phyloP scores from a whole-genome alignment of 2,797 vertebrate genomes.

The Danio jaintianensis region DNA sequence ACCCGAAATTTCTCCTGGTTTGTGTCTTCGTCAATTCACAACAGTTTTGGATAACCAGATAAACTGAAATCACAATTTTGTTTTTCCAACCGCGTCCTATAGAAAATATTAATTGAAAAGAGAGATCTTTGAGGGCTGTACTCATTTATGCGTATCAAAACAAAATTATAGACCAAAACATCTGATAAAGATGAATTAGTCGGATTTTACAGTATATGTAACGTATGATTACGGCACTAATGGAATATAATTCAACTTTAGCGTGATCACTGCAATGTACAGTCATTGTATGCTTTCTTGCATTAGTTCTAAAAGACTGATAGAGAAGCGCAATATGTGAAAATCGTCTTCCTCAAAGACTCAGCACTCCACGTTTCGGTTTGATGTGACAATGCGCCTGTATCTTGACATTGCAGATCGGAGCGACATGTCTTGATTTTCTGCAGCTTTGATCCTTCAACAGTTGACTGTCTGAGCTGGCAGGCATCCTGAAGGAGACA shows the following conservation, averaged over 20 bases:
- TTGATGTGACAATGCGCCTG: slow-evolving; percentile 43
- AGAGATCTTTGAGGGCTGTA: too few species aligned
- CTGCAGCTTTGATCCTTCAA: slow-evolving; percentile 55
- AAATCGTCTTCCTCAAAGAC: not conserved
- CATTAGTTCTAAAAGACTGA: not conserved
- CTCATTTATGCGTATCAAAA: too few species aligned
- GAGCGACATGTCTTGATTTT: slow-evolving; percentile 41
- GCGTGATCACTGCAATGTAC: not conserved
- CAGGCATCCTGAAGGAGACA: slow-evolving; percentile 51
- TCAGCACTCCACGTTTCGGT: slow-evolving; percentile 7
- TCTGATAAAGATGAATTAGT: not conserved
- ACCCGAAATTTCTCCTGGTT: too few species aligned
- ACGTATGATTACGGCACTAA: not conserved
- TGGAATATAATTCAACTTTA: too few species aligned
- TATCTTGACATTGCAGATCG: slow-evolving; percentile 48
- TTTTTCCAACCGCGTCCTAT: too few species aligned
- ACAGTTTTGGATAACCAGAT: too few species aligned
- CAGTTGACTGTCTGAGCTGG: slow-evolving; percentile 33
- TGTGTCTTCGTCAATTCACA: too few species aligned
- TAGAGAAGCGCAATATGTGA: not conserved
- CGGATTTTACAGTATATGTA: not conserved
- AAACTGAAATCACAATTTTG: too few species aligned
- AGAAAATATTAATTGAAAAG: too few species aligned
- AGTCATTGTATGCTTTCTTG: not conserved
- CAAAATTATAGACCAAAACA: too few species aligned